Evolutionary conservation across 1,140 invertebrate genomes (phyloP).

Genomic region (Diachasmimorpha longicaudata): DNA sequence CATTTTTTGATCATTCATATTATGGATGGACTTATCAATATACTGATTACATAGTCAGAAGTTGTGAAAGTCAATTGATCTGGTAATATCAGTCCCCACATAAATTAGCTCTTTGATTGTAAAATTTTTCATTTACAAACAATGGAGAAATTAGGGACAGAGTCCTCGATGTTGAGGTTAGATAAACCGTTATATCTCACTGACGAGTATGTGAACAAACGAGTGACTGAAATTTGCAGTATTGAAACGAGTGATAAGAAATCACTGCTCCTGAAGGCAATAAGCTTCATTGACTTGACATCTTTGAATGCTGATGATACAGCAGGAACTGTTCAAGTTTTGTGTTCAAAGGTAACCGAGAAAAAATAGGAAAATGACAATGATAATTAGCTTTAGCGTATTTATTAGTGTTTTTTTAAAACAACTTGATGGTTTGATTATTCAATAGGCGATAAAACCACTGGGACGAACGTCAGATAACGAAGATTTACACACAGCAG

Average conservation of each 20-base stretch:
- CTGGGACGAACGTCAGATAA: constrained; percentile 51
- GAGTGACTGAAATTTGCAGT: constrained; percentile 27
- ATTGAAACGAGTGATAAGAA: constrained; percentile 63
- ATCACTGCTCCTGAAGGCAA: constrained; percentile 80
- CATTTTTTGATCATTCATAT: too few relatives aligned
- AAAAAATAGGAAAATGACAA: constrained; percentile 26
- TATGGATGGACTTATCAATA: too few relatives aligned
- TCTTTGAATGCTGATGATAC: constrained; percentile 92
- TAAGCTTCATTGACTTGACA: constrained; percentile 91
- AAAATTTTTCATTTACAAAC: too few relatives aligned
- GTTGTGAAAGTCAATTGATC: too few relatives aligned
- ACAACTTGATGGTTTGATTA: not conserved
- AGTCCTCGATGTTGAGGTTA: not conserved
- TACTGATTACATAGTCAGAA: too few relatives aligned
- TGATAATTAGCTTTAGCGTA: constrained; percentile 9
- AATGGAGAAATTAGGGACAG: not conserved
- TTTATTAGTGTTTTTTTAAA: not conserved
- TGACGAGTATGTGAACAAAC: constrained; percentile 34
- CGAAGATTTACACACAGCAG: constrained; percentile 69
- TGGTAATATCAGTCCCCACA: too few relatives aligned
- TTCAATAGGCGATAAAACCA: constrained; percentile 66
- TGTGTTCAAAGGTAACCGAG: constrained; percentile 75
- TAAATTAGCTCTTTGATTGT: too few relatives aligned
- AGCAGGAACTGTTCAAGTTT: constrained; percentile 74
- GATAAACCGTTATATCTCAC: constrained; percentile 22